Conservation (phyloP, 1,140 invertebrate species). For the Liolophura sinensis region DNA sequence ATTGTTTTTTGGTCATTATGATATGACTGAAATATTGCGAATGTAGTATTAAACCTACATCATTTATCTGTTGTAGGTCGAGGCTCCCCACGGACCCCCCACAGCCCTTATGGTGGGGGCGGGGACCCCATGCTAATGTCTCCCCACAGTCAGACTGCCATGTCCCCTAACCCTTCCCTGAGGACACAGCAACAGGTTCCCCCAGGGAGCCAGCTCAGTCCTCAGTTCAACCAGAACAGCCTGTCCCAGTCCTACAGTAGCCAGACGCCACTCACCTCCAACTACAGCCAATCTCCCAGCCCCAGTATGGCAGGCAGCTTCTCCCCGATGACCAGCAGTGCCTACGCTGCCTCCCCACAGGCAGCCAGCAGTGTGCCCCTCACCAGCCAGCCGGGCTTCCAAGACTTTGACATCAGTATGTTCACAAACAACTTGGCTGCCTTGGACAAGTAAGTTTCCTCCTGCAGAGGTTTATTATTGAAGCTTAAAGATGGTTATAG, state of each 20-base stretch:
- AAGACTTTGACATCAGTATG: constrained; percentile 27
- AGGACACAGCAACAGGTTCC: constrained; percentile 62
- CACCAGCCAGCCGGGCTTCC: constrained; percentile 12
- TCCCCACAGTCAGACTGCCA: constrained; percentile 26
- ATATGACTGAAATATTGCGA: too few species aligned
- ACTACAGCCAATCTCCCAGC: constrained; percentile 3
- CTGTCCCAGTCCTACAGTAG: not conserved
- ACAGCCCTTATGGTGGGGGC: constrained; percentile 43
- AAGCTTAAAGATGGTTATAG: too few species aligned
- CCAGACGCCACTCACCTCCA: not conserved
- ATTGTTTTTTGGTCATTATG: too few species aligned
- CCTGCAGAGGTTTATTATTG: too few species aligned
- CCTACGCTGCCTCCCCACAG: constrained; percentile 3
- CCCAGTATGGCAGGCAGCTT: not conserved
- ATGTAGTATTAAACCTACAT: too few species aligned
- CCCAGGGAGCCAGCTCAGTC: constrained; percentile 38
- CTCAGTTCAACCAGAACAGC: constrained; percentile 29
- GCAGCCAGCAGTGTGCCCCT: not conserved
- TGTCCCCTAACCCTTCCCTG: constrained; percentile 36
- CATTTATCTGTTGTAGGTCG: constrained; percentile 26
- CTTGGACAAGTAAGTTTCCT: too few species aligned
- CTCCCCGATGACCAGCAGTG: not conserved
- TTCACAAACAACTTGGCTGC: too few species aligned
- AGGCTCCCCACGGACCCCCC: constrained; percentile 42
- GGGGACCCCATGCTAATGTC: constrained; percentile 71